Base-by-base conservation (phyloP, 2,888 invertebrate genomes). In the Cryptocephalus primarius region DNA sequence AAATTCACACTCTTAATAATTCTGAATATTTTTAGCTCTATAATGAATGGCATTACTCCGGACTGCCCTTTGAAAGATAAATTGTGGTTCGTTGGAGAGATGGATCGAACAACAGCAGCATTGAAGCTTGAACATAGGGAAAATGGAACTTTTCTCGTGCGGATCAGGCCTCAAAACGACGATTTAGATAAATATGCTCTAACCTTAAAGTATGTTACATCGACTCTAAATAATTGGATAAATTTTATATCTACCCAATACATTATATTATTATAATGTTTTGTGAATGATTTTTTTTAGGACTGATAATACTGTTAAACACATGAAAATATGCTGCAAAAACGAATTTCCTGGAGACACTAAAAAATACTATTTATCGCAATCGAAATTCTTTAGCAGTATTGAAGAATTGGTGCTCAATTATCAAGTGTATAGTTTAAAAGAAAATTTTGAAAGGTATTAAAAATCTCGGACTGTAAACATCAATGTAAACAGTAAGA, bases 381-480 rank as follows among this genome's bases (percentile, higher is more conserved):
- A 91, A 65, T 85, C 89, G 40, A 80, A 91, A 46, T 91, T 85
- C 72, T 96, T 96, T 71, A 85, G 87, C 63, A 88, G 85, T 65
- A 82, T 95, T 58, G 89, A 93, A 57, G 93, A 95, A 67, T 77
- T 97, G 54, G 85, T 97, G 56, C 85, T 87, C 53, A 93, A 90
- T 73, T 97, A 96, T 72, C 90, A 94, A 70, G 80, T 85, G 58
- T 86, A 87, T 61, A 92, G 90, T 65, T 76, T 97, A 52, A 82
- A 85, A 1, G 94, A 95, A 72, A 95, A 93, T 72, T 97, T 97
- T 69, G 86, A 85, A 43, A 84, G 85, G 86, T 86, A 69, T 22
- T 22, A 22, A 22, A 4, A 6, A 70, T 22, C 3, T 22, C n/a
- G n/a, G n/a, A n/a, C n/a, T n/a, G n/a, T n/a, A n/a, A n/a, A n/a